Percentiles rank a stretch among this genome's conserved stretches.
Conservation (phyloP, 2,797 vertebrate genomes). For the Gephyroberyx darwinii region DNA sequence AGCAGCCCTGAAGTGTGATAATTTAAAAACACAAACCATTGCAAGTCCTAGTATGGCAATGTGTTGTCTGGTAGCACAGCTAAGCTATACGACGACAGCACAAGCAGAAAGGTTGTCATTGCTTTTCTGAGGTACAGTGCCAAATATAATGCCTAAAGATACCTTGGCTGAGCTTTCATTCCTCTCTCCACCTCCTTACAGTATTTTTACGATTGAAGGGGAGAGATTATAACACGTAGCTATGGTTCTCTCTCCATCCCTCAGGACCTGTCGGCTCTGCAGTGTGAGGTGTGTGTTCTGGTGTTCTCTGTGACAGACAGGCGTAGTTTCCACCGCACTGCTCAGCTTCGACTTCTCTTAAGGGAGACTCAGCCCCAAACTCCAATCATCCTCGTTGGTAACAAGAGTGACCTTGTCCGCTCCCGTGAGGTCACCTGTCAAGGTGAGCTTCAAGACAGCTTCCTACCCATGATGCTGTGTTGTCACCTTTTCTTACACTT, state of each 20-base stretch:
- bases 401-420: constrained; percentile 90
- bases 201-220: background rate
- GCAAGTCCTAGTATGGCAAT: background rate
- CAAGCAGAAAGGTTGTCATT: too few species aligned
- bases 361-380: constrained; percentile 85
- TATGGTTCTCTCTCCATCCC: constrained; percentile 31
- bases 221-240: background rate
- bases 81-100: background rate
- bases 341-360: constrained; percentile 85
- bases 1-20: background rate
- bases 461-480: background rate
- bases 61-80: background rate
- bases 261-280: constrained; percentile 85
- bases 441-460: constrained; percentile 68
- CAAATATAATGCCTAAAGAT: too few species aligned
- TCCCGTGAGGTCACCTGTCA: constrained; percentile 85
- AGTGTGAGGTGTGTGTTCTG: constrained; percentile 87
- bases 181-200: background rate
- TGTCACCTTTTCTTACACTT: background rate
- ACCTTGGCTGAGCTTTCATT: too few species aligned
- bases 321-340: constrained; percentile 86
- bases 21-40: background rate
- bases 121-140: too few species aligned
- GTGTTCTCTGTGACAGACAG: constrained; percentile 90
- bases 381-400: constrained; percentile 89